A percentile compares a stretch with the other conserved stretches of the same genome.
phyloP scores from a whole-genome alignment of 1,140 invertebrate genomes.

The Lepidurus arcticus region DNA sequence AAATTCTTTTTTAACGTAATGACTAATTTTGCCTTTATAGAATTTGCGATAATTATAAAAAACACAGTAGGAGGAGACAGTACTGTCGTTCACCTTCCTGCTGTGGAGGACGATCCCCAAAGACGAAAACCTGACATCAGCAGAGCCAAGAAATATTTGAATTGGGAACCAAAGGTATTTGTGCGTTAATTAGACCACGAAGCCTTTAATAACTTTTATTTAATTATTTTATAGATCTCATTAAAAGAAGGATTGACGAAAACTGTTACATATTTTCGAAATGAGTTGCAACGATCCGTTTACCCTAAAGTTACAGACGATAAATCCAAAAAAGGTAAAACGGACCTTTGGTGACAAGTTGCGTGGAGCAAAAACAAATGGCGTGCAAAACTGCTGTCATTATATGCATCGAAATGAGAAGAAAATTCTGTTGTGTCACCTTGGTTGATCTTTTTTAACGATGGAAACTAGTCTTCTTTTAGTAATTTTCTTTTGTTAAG shows the following conservation, averaged over 20 bases:
- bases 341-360: constrained; percentile 7
- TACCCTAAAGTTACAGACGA: background rate
- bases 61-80: constrained; percentile 77
- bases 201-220: background rate
- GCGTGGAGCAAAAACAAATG: background rate
- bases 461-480: background rate
- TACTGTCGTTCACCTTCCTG: constrained; percentile 70
- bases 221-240: constrained; percentile 52
- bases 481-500: background rate
- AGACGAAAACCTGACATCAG: constrained; percentile 86
- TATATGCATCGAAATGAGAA: no score
- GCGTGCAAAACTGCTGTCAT: background rate
- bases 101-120: constrained; percentile 93
- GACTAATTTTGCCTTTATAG: constrained; percentile 47
- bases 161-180: constrained; percentile 88
- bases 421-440: background rate
- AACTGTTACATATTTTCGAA: constrained; percentile 86
- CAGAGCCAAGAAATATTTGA: constrained; percentile 73
- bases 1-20: constrained; percentile 37
- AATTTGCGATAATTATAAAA: constrained; percentile 91
- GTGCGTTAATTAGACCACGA: constrained; percentile 19
- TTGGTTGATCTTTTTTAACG: background rate
- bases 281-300: constrained; percentile 65
- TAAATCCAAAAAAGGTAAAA: background rate
- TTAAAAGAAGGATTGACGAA: constrained; percentile 74